Evolutionary conservation across 2,888 invertebrate species (phyloP).

Genomic region (Xanthostigma xanthostigma): DNA sequence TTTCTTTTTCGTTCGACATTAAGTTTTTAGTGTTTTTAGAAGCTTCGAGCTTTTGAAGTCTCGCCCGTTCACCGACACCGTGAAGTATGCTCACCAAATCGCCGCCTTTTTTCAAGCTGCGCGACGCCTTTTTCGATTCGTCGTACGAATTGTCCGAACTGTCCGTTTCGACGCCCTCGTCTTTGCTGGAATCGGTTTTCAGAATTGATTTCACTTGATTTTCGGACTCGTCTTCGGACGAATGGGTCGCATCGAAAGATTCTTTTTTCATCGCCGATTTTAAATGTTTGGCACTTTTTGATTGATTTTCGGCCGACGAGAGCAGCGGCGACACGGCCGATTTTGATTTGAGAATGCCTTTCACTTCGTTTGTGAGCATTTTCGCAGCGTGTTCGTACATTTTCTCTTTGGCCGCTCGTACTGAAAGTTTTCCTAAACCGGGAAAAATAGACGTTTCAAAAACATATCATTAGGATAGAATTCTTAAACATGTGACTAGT

Average conservation of each 20-base stretch:
- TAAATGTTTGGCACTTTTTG: conserved; percentile 14
- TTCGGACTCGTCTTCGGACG: conserved; percentile 12
- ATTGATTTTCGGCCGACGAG: conserved; percentile 8
- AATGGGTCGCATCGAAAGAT: conserved; percentile 11
- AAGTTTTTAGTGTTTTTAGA: neutral
- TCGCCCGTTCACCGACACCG: neutral
- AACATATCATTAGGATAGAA: neutral
- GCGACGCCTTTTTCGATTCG: conserved; percentile 9
- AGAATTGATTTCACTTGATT: conserved; percentile 4
- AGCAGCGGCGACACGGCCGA: conserved; percentile 30
- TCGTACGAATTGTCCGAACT: neutral
- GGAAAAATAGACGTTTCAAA: neutral
- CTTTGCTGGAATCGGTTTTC: too few species aligned
- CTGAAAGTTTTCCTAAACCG: conserved; percentile 15
- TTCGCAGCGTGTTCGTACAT: conserved; percentile 37
- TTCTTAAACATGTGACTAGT: neutral
- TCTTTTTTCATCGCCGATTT: conserved; percentile 19
- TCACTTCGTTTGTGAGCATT: conserved; percentile 37
- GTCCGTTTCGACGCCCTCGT: too few species aligned
- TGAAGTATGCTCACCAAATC: neutral
- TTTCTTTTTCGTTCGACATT: neutral
- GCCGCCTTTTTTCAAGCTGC: neutral
- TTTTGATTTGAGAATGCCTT: conserved; percentile 38
- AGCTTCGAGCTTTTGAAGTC: neutral
- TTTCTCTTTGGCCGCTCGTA: conserved; percentile 24